Conservation (phyloP, 92 coral and sea anemone species). For the Porites divaricata region DNA sequence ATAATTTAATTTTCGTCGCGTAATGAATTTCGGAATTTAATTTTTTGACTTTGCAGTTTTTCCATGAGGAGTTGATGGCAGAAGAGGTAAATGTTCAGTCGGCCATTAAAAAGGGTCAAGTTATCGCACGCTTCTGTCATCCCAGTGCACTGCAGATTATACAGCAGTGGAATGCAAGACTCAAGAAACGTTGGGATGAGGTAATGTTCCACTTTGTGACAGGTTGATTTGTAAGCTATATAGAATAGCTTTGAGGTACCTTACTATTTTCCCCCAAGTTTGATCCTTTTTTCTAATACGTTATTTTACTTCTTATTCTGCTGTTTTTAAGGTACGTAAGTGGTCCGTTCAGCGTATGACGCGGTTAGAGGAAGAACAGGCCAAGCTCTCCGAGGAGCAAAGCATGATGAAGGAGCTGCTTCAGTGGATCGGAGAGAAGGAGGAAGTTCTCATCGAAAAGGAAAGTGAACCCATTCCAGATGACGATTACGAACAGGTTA, state of each 20-base stretch:
- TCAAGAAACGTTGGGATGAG: conserved; percentile 98
- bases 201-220: conserved; percentile 15
- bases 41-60: conserved; percentile 47
- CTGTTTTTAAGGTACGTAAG: conserved; percentile 64
- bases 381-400: conserved; percentile 80
- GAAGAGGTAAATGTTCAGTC: conserved; percentile 94
- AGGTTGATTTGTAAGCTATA: too few relatives aligned
- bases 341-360: conserved; percentile 94
- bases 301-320: too few relatives aligned
- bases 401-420: conserved; percentile 85
- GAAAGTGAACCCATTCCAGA: conserved; percentile 93
- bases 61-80: conserved; percentile 82
- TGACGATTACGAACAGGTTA: conserved; percentile 87
- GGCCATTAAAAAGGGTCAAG: conserved; percentile 96
- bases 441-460: conserved; percentile 80
- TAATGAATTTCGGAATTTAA: not conserved
- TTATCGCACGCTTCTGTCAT: conserved; percentile 96
- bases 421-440: conserved; percentile 89
- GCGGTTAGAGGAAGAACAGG: conserved; percentile 88
- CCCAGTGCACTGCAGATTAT: conserved; percentile 96
- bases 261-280: too few relatives aligned
- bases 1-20: too few relatives aligned
- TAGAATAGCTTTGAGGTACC: too few relatives aligned
- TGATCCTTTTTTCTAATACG: too few relatives aligned
- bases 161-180: conserved; percentile 91